Base-by-base conservation (phyloP, 2,797 vertebrate genomes). In the Heteromormyrus szaboi region DNA sequence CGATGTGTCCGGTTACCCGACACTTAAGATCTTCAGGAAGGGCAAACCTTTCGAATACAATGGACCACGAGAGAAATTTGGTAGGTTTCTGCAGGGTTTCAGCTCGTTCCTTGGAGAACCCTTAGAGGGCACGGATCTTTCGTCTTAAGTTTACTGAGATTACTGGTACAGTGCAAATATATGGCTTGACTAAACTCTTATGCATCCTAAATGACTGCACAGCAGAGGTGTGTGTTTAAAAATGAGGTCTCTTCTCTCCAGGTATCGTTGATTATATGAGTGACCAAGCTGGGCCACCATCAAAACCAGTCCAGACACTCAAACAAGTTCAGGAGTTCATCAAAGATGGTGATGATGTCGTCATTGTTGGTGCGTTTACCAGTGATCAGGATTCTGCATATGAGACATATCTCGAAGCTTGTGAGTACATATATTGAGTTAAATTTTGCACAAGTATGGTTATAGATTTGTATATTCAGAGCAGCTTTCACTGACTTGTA, bases 21-120 rank as follows among this genome's bases (percentile, higher is more conserved):
- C 97, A 2, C 95, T 99, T 87, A 99, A 99, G 94, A 98, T 99
- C 85, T 99, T 99, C 93, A 97, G 99, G 92, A 98, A 96, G 91
- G 98, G 98, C 81, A 99, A 97, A 90, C 90, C 94, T 81, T 99
- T 97, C 0, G 97, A 98, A 37, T 99, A 99, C 94, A 97, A 94
- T 0, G 98, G 99, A n/a, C 99, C 99, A 29, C 95, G 97, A 93
- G 98, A 99, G 92, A 97, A 97, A 90, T 94, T 96, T 0, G 99
- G 99, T 99, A 96, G 0, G 93, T 90, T 11, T 29, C 33, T 19
- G n/a, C 46, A 3, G 3, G 33, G 12, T 5, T 41, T 76, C 33
- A 1, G 2, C 33, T 41, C 5, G 0, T 76, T 76, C 33, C 14
- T 76, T 41, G 33, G 33, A 2, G 33, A 72, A 17, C 2, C 46